Evolutionary conservation across 2,113 vertebrate genomes (phyloP).

Genomic region (Ovis canadensis): DNA sequence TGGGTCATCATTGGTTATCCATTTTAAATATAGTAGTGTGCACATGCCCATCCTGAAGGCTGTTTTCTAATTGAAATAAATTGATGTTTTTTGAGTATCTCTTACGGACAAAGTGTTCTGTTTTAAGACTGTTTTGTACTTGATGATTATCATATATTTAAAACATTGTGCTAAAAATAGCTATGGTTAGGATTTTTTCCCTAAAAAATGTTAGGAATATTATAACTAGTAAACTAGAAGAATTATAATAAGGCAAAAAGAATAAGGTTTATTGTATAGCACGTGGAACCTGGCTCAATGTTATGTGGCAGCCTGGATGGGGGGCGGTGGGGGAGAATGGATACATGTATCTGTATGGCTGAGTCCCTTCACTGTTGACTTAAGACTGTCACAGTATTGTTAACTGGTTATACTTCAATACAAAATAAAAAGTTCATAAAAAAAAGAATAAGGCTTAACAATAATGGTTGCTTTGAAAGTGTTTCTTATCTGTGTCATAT

Average conservation of each 20-base stretch:
- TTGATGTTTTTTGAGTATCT: not conserved
- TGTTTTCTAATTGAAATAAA: not conserved
- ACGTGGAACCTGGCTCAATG: rapidly evolving
- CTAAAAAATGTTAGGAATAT: not conserved
- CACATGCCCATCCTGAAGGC: not conserved
- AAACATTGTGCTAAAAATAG: not conserved
- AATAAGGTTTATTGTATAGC: not conserved
- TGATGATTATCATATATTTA: not conserved
- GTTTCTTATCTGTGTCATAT: not conserved
- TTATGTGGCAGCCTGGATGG: not conserved
- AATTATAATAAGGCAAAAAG: not conserved
- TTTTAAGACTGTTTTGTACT: not conserved
- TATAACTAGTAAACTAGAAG: not conserved
- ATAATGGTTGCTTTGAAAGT: not conserved
- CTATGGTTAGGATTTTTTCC: not conserved
- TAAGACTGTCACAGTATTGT: not conserved
- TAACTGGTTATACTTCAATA: not conserved
- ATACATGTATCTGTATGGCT: not conserved
- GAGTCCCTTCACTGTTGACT: not conserved
- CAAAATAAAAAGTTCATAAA: not conserved
- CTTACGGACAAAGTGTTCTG: not conserved
- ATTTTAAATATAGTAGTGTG: not conserved
- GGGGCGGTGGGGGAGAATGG: not conserved
- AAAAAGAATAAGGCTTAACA: not conserved
- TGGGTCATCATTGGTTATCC: not conserved